phyloP scores from a whole-genome alignment of 2,113 vertebrate genomes.

The Mystacornis crossleyi region DNA sequence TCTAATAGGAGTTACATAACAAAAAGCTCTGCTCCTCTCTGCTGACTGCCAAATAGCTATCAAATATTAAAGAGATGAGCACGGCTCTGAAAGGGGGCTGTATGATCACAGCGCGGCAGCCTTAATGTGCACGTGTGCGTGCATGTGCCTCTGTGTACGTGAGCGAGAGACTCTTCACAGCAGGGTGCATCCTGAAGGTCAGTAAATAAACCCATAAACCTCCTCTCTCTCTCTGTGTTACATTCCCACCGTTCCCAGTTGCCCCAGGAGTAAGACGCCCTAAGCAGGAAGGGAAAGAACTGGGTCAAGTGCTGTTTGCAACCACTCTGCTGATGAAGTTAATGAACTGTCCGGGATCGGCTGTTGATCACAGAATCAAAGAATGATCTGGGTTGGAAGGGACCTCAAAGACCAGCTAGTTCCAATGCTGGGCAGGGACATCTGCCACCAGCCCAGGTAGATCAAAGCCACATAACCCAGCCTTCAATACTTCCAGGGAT shows the following conservation, averaged over 20 bases:
- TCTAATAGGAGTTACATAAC: constrained; percentile 43
- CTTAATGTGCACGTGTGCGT: neutral
- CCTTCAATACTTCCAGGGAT: neutral
- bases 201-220: neutral
- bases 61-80: constrained; percentile 56
- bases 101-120: neutral
- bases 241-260: neutral
- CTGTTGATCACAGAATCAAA: neutral
- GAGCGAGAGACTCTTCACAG: neutral
- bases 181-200: neutral
- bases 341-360: neutral
- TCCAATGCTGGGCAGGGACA: neutral
- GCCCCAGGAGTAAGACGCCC: neutral
- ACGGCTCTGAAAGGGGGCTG: neutral
- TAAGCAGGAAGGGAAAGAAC: neutral
- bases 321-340: neutral
- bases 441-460: neutral
- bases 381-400: neutral
- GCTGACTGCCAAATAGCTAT: constrained; percentile 14
- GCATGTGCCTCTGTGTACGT: neutral
- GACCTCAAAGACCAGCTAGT: neutral
- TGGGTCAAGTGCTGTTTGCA: neutral
- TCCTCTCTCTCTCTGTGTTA: neutral
- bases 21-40: constrained; percentile 3
- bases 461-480: neutral